Conservation (phyloP, 2,113 vertebrate species). For the Gallinago jamesoni region DNA sequence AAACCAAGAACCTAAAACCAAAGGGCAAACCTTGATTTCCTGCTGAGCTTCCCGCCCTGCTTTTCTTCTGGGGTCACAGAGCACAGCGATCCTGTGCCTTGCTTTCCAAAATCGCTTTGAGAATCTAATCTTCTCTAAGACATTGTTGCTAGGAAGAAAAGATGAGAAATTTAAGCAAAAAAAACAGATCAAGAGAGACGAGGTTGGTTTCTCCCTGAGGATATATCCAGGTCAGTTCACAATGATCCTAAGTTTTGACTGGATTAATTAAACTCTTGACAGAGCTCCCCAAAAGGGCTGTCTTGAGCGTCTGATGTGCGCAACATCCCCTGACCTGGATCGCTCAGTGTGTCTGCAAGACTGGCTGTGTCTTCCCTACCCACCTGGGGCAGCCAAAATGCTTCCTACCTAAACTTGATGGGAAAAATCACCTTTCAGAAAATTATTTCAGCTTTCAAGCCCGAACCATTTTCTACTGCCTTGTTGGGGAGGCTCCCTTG, state of each 20-base stretch:
- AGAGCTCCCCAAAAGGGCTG: background rate
- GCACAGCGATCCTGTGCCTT: rapidly evolving
- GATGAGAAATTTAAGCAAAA: background rate
- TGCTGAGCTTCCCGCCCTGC: background rate
- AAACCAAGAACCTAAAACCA: background rate
- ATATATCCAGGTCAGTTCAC: background rate
- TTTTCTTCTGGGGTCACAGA: background rate
- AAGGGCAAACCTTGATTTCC: background rate
- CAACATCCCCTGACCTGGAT: background rate
- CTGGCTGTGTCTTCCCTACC: background rate
- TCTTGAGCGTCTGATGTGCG: too few relatives aligned
- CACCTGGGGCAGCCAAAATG: background rate
- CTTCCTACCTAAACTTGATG: background rate
- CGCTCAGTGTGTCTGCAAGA: rapidly evolving
- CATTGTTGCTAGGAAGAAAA: background rate
- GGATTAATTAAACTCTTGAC: background rate
- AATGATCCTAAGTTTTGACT: background rate
- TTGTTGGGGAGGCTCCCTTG: background rate
- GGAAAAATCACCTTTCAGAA: background rate
- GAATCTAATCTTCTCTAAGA: background rate
- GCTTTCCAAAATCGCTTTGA: background rate
- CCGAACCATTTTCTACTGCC: background rate
- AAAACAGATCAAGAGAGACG: background rate
- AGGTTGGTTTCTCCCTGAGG: background rate
- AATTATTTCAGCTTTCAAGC: background rate